Conservation (phyloP, 2,888 invertebrate species). For the Drosophila antonietae region DNA sequence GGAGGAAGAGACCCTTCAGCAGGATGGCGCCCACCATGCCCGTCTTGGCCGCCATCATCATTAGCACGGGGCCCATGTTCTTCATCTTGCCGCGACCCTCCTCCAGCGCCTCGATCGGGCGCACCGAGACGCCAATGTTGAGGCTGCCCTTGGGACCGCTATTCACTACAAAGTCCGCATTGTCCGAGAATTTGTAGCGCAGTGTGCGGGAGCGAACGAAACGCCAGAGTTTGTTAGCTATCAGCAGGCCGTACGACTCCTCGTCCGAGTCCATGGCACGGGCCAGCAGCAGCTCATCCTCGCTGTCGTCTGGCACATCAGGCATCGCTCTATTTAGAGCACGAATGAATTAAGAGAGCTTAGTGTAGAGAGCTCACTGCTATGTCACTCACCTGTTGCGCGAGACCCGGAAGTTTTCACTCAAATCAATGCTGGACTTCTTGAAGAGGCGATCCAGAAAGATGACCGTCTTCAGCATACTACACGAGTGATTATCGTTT, state of each 20-base stretch:
- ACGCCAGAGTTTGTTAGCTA: conserved; percentile 90
- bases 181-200: conserved; percentile 91
- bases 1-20: conserved; percentile 91
- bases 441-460: conserved; percentile 93
- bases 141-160: conserved; percentile 88
- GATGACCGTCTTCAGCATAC: conserved; percentile 92
- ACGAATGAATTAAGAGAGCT: not conserved
- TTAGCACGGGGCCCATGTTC: conserved; percentile 89
- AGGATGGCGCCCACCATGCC: conserved; percentile 92
- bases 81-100: conserved; percentile 91
- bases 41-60: conserved; percentile 91
- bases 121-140: conserved; percentile 88
- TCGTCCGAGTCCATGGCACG: conserved; percentile 86
- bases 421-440: conserved; percentile 91
- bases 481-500: conserved; percentile 92
- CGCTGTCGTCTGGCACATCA: conserved; percentile 85
- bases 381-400: conserved; percentile 86
- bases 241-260: conserved; percentile 87
- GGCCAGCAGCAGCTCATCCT: conserved; percentile 86
- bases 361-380: not conserved
- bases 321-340: conserved; percentile 70
- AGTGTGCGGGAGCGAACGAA: conserved; percentile 91
- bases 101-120: conserved; percentile 86
- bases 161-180: conserved; percentile 91
- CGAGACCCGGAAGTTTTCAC: conserved; percentile 91